phyloP scores from a whole-genome alignment of 1,140 invertebrate genomes.

The Oryzaephilus surinamensis region DNA sequence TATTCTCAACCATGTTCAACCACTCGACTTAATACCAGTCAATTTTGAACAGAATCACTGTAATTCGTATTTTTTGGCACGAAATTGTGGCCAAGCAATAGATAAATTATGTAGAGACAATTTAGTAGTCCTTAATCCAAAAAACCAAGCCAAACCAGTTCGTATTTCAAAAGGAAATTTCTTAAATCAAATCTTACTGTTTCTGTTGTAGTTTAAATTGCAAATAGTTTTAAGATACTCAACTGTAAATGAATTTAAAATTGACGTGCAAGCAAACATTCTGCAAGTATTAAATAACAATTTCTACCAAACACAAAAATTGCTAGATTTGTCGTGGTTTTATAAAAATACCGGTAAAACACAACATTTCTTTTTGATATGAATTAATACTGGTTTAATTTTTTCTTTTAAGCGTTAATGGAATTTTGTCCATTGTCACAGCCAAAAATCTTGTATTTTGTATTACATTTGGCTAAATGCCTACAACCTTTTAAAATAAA shows the following conservation, averaged over 20 bases:
- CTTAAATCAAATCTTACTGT: background rate
- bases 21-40: slow-evolving; percentile 42
- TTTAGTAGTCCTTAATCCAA: slow-evolving; percentile 36
- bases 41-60: slow-evolving; percentile 34
- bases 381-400: background rate
- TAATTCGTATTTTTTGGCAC: slow-evolving; percentile 38
- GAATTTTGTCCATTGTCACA: slow-evolving; percentile 42
- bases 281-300: slow-evolving; percentile 34
- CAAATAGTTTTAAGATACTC: slow-evolving; percentile 38
- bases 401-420: slow-evolving; percentile 27
- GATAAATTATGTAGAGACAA: slow-evolving; percentile 39
- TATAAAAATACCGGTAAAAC: slow-evolving; percentile 35
- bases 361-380: slow-evolving; percentile 2
- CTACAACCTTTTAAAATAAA: slow-evolving; percentile 33
- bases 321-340: slow-evolving; percentile 38
- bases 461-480: slow-evolving; percentile 38
- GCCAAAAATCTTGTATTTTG: slow-evolving; percentile 36
- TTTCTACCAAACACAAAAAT: slow-evolving; percentile 30
- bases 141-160: slow-evolving; percentile 25
- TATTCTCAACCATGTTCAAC: slow-evolving; percentile 39
- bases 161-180: background rate
- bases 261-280: slow-evolving; percentile 39
- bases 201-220: slow-evolving; percentile 33
- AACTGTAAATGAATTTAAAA: slow-evolving; percentile 37
- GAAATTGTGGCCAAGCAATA: slow-evolving; percentile 41